Evolutionary conservation across 2,888 invertebrate genomes (phyloP).

Genomic region (Volucella inanis): DNA sequence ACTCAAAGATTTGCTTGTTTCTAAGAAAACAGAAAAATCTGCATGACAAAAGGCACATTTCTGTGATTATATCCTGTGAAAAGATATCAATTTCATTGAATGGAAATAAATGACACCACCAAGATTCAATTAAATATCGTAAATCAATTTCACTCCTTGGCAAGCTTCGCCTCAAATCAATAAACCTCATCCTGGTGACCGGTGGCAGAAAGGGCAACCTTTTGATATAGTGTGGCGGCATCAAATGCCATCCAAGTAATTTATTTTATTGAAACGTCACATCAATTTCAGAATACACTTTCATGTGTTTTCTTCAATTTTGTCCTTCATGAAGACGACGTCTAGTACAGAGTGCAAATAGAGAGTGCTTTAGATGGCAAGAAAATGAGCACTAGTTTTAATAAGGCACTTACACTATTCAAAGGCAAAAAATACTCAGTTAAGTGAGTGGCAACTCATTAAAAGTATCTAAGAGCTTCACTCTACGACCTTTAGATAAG

Average conservation of each 20-base stretch:
- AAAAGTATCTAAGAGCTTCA: background rate
- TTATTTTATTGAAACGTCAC: slow-evolving; percentile 30
- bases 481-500: no score
- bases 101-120: background rate
- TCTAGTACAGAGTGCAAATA: no score
- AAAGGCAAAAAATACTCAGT: background rate
- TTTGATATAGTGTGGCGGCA: slow-evolving; percentile 1
- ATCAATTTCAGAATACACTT: background rate
- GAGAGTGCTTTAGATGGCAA: no score
- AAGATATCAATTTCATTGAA: background rate
- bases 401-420: no score
- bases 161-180: slow-evolving; percentile 11
- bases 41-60: no score
- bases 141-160: slow-evolving; percentile 9
- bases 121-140: slow-evolving; percentile 9
- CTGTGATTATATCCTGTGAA: background rate
- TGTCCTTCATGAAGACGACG: no score
- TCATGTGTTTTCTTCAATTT: no score
- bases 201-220: slow-evolving; percentile 3
- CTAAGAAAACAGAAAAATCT: no score
- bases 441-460: background rate
- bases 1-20: no score
- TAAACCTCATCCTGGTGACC: slow-evolving; percentile 12
- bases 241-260: slow-evolving; percentile 33
- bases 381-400: no score